Conservation (phyloP, 2,888 invertebrate species). For the Mythimna albipuncta region DNA sequence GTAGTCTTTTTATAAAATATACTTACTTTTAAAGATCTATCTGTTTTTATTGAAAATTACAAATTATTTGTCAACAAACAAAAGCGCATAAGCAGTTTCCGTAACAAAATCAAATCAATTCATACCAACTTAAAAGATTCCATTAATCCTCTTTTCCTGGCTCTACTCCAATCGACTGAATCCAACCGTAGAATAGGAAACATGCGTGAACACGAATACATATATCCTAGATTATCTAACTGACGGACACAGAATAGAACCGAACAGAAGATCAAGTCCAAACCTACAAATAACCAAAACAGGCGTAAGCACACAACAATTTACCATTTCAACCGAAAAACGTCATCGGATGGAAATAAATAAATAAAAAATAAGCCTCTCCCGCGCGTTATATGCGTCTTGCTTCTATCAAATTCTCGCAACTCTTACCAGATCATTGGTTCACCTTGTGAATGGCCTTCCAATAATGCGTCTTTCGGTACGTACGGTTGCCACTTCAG, state of each 20-base stretch:
- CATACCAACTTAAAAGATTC: slow-evolving; percentile 32
- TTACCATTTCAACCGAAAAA: too few relatives aligned
- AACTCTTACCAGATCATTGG: too few relatives aligned
- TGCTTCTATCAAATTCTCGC: too few relatives aligned
- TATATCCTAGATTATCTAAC: slow-evolving; percentile 18
- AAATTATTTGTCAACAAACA: background rate
- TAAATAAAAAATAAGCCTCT: too few relatives aligned
- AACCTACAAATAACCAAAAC: too few relatives aligned
- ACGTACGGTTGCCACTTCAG: too few relatives aligned
- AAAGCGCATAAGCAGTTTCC: background rate
- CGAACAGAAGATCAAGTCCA: background rate
- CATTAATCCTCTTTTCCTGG: slow-evolving; percentile 48
- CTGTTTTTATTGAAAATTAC: background rate
- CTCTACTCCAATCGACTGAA: slow-evolving; percentile 40
- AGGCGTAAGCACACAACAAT: too few relatives aligned
- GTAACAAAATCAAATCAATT: slow-evolving; percentile 20
- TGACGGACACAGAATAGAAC: background rate
- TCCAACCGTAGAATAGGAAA: slow-evolving; percentile 24
- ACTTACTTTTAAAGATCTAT: background rate
- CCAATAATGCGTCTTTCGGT: too few relatives aligned
- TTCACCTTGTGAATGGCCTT: too few relatives aligned
- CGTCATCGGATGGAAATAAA: too few relatives aligned
- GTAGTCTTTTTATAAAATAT: too few relatives aligned
- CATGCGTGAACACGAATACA: slow-evolving; percentile 34
- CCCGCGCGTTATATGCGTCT: too few relatives aligned